A percentile compares a stretch with the other conserved stretches of the same genome.
Conservation (phyloP, 2,797 vertebrate genomes). For the Astyanax mexicanus region DNA sequence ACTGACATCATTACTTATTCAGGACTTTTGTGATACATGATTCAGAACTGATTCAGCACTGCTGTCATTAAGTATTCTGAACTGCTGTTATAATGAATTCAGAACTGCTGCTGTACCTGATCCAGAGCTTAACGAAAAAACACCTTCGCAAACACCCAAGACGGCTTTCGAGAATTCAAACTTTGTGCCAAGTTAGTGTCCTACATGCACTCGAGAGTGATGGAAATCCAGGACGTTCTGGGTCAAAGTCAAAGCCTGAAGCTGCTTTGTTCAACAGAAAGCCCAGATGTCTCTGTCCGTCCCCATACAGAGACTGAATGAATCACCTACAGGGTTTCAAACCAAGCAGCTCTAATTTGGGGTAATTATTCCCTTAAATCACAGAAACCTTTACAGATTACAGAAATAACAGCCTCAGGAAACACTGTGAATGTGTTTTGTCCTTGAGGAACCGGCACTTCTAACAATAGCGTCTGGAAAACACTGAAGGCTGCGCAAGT, state of each 20-base stretch:
- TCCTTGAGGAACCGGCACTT: neutral
- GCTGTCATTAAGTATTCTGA: too few species aligned
- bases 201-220: constrained; percentile 39
- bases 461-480: neutral
- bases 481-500: neutral
- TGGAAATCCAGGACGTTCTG: constrained; percentile 30
- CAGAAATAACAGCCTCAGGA: neutral
- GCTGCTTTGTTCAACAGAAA: constrained; percentile 18
- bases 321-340: constrained; percentile 1
- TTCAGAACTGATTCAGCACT: too few species aligned
- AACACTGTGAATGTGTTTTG: neutral
- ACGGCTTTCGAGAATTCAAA: neutral
- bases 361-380: constrained; percentile 28
- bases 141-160: too few species aligned
- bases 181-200: constrained; percentile 15
- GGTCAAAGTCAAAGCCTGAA: constrained; percentile 37
- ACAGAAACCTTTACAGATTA: neutral
- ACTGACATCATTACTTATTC: too few species aligned
- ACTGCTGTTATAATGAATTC: too few species aligned
- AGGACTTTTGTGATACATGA: too few species aligned
- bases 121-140: neutral
- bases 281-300: constrained; percentile 5
- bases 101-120: too few species aligned
- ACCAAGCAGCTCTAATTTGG: constrained; percentile 20
- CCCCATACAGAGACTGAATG: neutral